These are phyloP conservation scores for Atrina japonica DNA, from an alignment of 2,888 invertebrate species.

Conservation along the genomic window DNA sequence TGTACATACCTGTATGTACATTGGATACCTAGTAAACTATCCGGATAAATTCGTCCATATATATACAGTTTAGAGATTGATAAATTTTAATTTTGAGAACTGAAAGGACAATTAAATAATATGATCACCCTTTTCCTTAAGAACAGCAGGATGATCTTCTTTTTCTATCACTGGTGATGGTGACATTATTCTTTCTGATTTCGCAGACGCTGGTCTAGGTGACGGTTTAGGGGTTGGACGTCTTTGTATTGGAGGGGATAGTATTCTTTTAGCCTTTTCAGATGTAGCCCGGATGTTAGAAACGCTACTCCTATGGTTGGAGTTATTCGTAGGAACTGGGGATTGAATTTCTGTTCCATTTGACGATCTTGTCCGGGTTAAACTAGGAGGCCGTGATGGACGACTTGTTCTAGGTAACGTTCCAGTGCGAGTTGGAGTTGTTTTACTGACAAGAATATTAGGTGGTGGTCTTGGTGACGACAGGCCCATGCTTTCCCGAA, in stretches of 20 bases:
- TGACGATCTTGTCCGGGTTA: conserved; percentile 28
- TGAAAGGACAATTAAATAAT: too few species aligned
- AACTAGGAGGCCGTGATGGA: conserved; percentile 27
- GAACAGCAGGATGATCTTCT: too few species aligned
- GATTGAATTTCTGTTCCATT: conserved; percentile 1
- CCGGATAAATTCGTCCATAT: too few species aligned
- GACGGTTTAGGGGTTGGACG: conserved; percentile 25
- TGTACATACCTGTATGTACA: too few species aligned
- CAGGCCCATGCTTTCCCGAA: conserved; percentile 23
- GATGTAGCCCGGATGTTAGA: conserved; percentile 25
- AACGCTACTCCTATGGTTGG: conserved; percentile 1
- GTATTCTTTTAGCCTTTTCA: not conserved
- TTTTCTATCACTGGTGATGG: conserved; percentile 29
- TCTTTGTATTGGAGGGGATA: conserved; percentile 7
- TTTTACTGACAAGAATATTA: conserved; percentile 10
- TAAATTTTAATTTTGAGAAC: too few species aligned
- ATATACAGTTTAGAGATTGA: too few species aligned
- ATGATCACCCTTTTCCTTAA: too few species aligned
- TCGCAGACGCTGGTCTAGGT: conserved; percentile 44
- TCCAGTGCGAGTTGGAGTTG: conserved; percentile 24
- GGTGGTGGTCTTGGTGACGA: conserved; percentile 5
- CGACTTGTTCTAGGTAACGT: conserved; percentile 34
- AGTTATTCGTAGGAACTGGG: not conserved
- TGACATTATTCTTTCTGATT: conserved; percentile 39
- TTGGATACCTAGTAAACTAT: too few species aligned